A percentile compares a stretch with the other conserved stretches of the same genome.
phyloP scores from a whole-genome alignment of 35 echinoderm and acorn worm species.

The Ophiothrix spiculata region DNA sequence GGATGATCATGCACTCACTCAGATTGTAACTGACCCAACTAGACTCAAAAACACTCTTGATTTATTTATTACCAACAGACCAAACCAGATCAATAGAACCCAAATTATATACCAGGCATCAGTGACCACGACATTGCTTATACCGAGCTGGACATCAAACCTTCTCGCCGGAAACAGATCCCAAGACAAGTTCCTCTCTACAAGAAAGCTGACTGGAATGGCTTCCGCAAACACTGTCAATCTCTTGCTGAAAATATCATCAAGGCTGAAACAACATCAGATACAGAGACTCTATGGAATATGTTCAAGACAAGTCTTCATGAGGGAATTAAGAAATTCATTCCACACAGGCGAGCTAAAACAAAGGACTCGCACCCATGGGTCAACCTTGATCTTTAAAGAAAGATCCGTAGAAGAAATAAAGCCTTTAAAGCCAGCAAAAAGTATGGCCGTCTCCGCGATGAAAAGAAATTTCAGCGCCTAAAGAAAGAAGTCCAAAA shows the following conservation, averaged over 20 bases:
- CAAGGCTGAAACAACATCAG: background rate
- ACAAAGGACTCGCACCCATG: slow-evolving; percentile 20
- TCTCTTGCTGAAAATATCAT: background rate
- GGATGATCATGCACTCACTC: slow-evolving; percentile 12
- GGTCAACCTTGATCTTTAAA: slow-evolving; percentile 26
- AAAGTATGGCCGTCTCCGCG: slow-evolving; percentile 12
- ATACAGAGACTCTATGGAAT: background rate
- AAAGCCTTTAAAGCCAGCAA: slow-evolving; percentile 26
- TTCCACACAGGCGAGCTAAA: slow-evolving; percentile 6
- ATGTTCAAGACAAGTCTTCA: background rate
- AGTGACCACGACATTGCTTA: slow-evolving; percentile 3
- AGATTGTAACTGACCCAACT: background rate
- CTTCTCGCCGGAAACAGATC: background rate
- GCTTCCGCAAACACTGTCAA: background rate
- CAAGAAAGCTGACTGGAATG: background rate
- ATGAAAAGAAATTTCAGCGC: slow-evolving; percentile 15
- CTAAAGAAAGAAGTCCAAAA: slow-evolving; percentile 34
- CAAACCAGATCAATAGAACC: background rate
- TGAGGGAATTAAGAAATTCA: background rate
- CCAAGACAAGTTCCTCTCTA: background rate
- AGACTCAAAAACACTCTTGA: slow-evolving; percentile 8
- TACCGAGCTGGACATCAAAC: slow-evolving; percentile 13
- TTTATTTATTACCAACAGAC: slow-evolving; percentile 9
- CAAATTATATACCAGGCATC: slow-evolving; percentile 10
- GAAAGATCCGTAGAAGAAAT: slow-evolving; percentile 22